phyloP scores from a whole-genome alignment of 2,113 vertebrate genomes.

The Corythaixoides concolor region DNA sequence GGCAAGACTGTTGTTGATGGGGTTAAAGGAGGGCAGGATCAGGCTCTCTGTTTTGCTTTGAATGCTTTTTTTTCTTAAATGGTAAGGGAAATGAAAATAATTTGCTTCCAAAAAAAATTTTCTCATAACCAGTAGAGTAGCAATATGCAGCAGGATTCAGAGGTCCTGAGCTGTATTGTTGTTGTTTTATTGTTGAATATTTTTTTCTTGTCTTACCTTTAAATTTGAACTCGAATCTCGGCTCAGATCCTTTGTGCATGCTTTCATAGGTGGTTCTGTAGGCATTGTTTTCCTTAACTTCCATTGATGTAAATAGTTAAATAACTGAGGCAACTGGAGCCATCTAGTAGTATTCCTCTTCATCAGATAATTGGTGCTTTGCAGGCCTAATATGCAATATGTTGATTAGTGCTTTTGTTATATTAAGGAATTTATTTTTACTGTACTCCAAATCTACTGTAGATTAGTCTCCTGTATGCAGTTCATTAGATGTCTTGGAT shows the following conservation, averaged over 20 bases:
- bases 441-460: not conserved
- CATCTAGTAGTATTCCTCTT: not conserved
- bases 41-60: not conserved
- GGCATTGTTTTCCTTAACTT: not conserved
- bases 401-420: constrained; percentile 46
- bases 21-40: not conserved
- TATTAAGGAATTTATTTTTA: constrained; percentile 36
- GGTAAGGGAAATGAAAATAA: not conserved
- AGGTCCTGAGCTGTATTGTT: not conserved
- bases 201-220: not conserved
- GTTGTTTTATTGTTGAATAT: not conserved
- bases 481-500: not conserved
- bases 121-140: not conserved
- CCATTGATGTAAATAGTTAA: not conserved
- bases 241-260: not conserved
- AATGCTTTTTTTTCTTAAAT: not conserved
- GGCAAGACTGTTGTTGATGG: not conserved
- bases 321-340: not conserved
- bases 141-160: not conserved
- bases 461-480: not conserved
- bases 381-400: not conserved
- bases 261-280: not conserved
- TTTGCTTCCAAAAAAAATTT: not conserved
- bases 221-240: not conserved
- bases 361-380: not conserved